Evolutionary conservation across 2,113 vertebrate species (phyloP).

Genomic region (Manacus vitellinus): DNA sequence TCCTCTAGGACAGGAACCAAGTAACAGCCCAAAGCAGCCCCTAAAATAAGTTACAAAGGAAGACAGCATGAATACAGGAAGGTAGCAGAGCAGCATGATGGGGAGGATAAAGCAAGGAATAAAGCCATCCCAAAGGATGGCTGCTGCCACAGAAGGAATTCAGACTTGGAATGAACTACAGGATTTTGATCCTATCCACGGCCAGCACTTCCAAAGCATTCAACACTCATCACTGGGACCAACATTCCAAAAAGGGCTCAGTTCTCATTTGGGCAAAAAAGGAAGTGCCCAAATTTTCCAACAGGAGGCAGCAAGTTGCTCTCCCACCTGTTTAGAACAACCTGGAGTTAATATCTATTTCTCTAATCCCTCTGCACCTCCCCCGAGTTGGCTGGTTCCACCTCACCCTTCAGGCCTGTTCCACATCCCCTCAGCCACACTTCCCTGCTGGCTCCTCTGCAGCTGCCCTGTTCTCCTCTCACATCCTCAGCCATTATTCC

Average conservation of each 20-base stretch:
- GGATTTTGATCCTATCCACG: background rate
- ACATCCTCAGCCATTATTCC: background rate
- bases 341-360: background rate
- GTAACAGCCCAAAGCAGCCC: background rate
- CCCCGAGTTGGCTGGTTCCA: background rate
- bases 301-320: background rate
- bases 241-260: background rate
- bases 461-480: background rate
- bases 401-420: background rate
- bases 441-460: background rate
- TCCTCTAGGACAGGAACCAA: background rate
- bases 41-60: background rate
- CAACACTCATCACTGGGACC: background rate
- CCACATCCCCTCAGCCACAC: background rate
- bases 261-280: background rate
- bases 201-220: background rate
- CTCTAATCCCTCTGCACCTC: background rate
- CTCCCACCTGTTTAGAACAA: background rate
- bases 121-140: background rate
- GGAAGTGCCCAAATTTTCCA: background rate
- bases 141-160: background rate
- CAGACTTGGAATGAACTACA: background rate
- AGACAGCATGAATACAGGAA: background rate
- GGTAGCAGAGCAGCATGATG: background rate
- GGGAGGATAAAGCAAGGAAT: background rate